Conservation (phyloP, 2,113 vertebrate genomes). For the Rhodinocichla rosea region DNA sequence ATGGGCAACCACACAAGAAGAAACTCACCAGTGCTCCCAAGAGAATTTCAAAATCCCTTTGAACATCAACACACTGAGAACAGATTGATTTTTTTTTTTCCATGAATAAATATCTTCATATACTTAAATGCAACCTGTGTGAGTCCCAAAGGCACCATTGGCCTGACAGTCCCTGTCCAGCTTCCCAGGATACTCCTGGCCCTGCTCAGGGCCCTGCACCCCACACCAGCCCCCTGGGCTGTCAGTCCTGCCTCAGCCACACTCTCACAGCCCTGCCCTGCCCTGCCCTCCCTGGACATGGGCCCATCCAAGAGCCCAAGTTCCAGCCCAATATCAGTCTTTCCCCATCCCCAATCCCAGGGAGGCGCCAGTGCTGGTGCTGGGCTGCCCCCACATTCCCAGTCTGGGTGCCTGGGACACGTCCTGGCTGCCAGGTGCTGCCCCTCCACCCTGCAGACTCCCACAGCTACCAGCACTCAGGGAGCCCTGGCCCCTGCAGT, state of each 20-base stretch:
- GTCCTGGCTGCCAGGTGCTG: not conserved
- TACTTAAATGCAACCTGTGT: rapidly evolving
- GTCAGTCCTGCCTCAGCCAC: not conserved
- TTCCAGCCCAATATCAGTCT: rapidly evolving
- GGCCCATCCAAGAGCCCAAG: rapidly evolving
- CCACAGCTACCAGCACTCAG: rapidly evolving
- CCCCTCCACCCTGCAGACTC: not conserved
- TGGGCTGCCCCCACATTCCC: not conserved
- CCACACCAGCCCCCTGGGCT: not conserved
- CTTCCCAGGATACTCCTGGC: not conserved
- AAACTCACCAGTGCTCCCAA: not conserved
- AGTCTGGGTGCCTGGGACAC: not conserved
- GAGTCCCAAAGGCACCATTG: not conserved
- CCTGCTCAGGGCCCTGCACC: not conserved
- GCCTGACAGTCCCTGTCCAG: not conserved
- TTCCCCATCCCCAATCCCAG: not conserved
- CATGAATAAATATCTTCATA: not conserved
- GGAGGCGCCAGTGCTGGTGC: not conserved
- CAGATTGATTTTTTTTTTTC: not conserved
- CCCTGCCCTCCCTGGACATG: not conserved
- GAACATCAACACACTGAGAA: not conserved
- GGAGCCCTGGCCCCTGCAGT: not conserved
- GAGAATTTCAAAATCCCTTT: not conserved
- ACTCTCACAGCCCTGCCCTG: not conserved
- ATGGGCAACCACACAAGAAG: not conserved